Base-by-base conservation (phyloP, 2,797 vertebrate genomes). In the Gymnothorax javanicus region DNA sequence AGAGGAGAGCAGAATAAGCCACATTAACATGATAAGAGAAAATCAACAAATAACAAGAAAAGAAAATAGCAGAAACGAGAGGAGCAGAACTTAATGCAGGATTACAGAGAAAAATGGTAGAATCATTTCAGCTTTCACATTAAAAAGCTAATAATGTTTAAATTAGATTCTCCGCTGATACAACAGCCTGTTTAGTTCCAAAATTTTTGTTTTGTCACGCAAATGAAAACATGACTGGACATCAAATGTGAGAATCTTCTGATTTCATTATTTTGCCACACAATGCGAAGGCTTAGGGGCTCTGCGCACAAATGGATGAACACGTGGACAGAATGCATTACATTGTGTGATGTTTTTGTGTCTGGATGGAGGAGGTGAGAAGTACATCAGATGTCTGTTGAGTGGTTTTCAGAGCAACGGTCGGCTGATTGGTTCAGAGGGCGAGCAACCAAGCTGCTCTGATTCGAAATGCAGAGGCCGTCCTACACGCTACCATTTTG, bases 211-310 rank as follows among this genome's bases (percentile, higher is more conserved):
- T 71, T 71, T 71, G 25, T 33, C 23, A 8, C n/a, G 8, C 9
- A 1, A 13, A 75, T 13, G 9, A 12, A 75, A 75, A 75, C 91
- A 89, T 89, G 89, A 91, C 88, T 84, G 43, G 52, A 64, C 86
- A 23, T 87, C 86, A 81, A 62, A 52, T 82, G n/a, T 69, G 50
- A 83, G 9, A 23, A 69, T 86, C 7, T 57, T 15, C 60, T 69
- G 57, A 33, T 43, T n/a, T 52, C 2, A 54, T 85, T 50, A 56
- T 71, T 86, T 56, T 27, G 79, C 17, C 64, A 82, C 23, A 12
- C 13, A 86, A 83, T 56, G 62, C 62, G 33, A 71, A n/a, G 15
- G 25, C 13, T 17, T 67, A 71, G 33, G 23, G n/a, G n/a, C 25
- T 71, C 69, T 71, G 69, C 23, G 5, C 27, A 75, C 43, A 2